A percentile compares a stretch with the other conserved stretches of the same genome.
Conservation (phyloP, 2,113 vertebrate species). For the Lagenorhynchus albirostris region DNA sequence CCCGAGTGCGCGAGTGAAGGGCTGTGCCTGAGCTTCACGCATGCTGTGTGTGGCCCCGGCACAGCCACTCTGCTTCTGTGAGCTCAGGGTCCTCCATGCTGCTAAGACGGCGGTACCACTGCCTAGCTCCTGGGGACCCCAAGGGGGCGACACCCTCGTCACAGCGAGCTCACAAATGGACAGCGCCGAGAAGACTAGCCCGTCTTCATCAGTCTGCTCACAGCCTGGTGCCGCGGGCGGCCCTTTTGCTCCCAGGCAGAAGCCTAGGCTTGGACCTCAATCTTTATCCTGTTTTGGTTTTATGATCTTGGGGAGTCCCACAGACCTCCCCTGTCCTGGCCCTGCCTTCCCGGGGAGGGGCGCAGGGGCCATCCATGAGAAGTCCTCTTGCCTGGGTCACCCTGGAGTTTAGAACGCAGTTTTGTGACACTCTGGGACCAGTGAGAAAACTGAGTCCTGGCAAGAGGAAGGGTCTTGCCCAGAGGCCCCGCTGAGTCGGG, state of each 20-base stretch:
- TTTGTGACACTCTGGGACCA: background rate
- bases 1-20: background rate
- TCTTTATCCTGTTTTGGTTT: background rate
- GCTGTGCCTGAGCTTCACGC: background rate
- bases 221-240: background rate
- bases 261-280: background rate
- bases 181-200: accelerated
- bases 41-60: accelerated
- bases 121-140: background rate
- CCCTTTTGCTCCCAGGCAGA: background rate
- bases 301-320: background rate
- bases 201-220: too few species aligned
- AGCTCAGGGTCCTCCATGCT: background rate
- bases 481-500: accelerated
- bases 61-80: background rate
- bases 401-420: background rate
- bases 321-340: background rate
- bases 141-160: background rate
- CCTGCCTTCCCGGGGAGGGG: background rate
- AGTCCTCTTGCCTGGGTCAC: background rate
- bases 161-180: background rate
- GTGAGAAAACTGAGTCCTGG: background rate
- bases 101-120: background rate
- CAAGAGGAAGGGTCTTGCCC: background rate
- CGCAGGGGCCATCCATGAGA: background rate